Conservation (phyloP, 1,140 invertebrate species). For the Zaprionus camerounensis region DNA sequence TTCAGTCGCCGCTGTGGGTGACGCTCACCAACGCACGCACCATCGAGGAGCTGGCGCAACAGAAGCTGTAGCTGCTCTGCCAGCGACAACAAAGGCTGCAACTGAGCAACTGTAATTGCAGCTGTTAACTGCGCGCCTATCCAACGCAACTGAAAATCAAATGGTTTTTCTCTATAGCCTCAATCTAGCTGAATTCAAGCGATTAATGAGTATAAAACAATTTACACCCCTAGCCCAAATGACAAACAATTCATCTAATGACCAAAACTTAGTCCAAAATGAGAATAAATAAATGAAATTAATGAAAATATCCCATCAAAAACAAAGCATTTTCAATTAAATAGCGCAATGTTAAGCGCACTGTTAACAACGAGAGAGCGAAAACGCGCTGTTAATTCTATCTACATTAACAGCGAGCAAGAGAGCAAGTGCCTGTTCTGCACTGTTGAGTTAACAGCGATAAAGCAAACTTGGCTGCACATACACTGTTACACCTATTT, state of each 20-base stretch:
- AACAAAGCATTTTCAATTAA: background rate
- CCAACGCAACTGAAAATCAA: constrained; percentile 15
- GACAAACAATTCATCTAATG: constrained; percentile 21
- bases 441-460: no score
- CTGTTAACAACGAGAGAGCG: background rate
- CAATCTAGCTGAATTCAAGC: constrained; percentile 3
- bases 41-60: constrained; percentile 82
- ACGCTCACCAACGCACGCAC: constrained; percentile 87
- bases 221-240: constrained; percentile 19
- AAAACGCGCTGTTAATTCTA: background rate
- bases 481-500: background rate
- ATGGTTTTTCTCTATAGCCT: constrained; percentile 35
- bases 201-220: background rate
- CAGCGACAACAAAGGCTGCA: background rate
- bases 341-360: background rate
- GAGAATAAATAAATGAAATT: constrained; percentile 20
- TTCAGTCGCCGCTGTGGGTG: constrained; percentile 87
- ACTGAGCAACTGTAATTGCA: background rate
- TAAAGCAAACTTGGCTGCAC: no score
- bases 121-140: constrained; percentile 20
- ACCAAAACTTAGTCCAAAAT: constrained; percentile 46
- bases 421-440: no score
- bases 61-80: constrained; percentile 58
- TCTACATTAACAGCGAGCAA: no score
- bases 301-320: constrained; percentile 13